phyloP scores from a whole-genome alignment of 2,888 invertebrate genomes.

The Gryllus longicercus region DNA sequence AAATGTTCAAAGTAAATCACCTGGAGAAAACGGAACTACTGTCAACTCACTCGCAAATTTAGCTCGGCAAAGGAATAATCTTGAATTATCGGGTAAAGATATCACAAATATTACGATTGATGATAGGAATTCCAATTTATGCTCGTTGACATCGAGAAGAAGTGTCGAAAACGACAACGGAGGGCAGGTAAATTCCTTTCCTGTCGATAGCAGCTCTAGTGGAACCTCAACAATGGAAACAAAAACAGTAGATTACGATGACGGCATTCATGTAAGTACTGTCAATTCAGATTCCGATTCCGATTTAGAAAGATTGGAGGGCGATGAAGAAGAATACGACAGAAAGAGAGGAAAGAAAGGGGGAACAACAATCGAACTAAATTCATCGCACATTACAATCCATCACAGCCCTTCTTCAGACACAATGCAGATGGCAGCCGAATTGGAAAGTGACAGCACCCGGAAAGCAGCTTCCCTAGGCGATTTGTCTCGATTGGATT shows the following conservation, averaged over 20 bases:
- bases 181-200: neutral
- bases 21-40: neutral
- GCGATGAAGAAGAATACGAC: constrained; percentile 26
- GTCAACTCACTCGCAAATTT: constrained; percentile 25
- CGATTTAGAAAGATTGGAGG: constrained; percentile 39
- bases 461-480: constrained; percentile 76
- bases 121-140: neutral
- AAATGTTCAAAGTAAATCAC: neutral
- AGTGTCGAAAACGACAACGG: neutral
- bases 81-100: constrained; percentile 18
- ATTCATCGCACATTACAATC: constrained; percentile 70
- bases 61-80: constrained; percentile 28
- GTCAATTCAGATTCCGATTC: constrained; percentile 49
- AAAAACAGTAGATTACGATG: constrained; percentile 20
- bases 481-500: constrained; percentile 68
- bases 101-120: constrained; percentile 23
- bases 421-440: constrained; percentile 24
- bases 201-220: constrained; percentile 19
- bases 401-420: constrained; percentile 54
- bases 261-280: constrained; percentile 20
- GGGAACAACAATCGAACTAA: constrained; percentile 66
- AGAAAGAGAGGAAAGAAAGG: constrained; percentile 41
- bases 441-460: constrained; percentile 55
- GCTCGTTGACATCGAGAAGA: neutral
- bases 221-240: constrained; percentile 22